phyloP scores from a whole-genome alignment of 53 echinoderm and acorn worm species.

The Glandiceps talaboti region DNA sequence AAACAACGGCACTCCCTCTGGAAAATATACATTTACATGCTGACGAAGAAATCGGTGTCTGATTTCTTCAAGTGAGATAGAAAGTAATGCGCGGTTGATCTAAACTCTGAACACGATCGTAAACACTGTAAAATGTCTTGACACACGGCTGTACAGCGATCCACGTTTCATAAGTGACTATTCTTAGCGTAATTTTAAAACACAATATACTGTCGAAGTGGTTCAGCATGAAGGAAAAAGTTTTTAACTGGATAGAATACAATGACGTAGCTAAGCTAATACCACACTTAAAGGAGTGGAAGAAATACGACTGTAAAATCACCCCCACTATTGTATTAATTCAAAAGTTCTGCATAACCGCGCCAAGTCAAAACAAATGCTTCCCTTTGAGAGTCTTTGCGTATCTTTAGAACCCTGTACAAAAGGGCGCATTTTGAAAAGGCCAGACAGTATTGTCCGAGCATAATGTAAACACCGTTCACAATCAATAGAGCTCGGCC shows the following conservation, averaged over 20 bases:
- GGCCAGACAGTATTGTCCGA: not conserved
- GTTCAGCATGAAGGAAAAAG: not conserved
- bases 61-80: not conserved
- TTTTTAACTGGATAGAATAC: not conserved
- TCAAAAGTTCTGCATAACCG: not conserved
- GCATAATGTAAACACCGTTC: not conserved
- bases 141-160: too few species aligned
- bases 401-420: not conserved
- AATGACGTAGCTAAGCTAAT: too few species aligned
- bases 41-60: not conserved
- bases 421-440: not conserved
- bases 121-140: too few species aligned
- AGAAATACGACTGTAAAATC: not conserved
- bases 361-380: not conserved
- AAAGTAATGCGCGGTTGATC: not conserved
- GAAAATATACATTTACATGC: not conserved
- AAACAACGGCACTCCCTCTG: not conserved
- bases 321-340: not conserved
- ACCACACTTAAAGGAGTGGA: not conserved
- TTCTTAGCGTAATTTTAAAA: too few species aligned
- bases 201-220: not conserved
- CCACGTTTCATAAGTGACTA: too few species aligned
- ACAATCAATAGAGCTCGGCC: not conserved
- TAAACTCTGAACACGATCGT: too few species aligned
- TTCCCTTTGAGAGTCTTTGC: not conserved